Evolutionary conservation across 2,797 vertebrate genomes (phyloP).

Genomic region (Sciaenops ocellatus): DNA sequence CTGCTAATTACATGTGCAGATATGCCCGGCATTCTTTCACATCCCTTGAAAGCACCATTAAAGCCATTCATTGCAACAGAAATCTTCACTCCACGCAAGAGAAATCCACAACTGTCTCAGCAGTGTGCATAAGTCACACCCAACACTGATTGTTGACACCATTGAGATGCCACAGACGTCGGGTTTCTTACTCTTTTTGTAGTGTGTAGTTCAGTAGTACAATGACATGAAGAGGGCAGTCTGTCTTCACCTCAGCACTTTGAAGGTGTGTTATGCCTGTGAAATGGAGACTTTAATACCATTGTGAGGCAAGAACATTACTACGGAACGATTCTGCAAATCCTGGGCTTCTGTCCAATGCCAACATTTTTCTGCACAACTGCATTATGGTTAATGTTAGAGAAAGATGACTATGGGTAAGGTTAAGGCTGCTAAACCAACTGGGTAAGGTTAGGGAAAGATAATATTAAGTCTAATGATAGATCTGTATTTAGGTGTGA

Average conservation of each 20-base stretch:
- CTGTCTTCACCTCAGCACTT: not conserved
- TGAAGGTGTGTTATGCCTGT: not conserved
- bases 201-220: not conserved
- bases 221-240: not conserved
- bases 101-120: not conserved
- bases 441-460: not conserved
- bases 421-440: not conserved
- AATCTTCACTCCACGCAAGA: slow-evolving; percentile 13
- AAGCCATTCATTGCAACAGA: slow-evolving; percentile 6
- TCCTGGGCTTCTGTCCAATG: too few relatives aligned
- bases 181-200: not conserved
- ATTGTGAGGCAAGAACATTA: not conserved
- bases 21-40: not conserved
- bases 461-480: not conserved
- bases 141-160: not conserved
- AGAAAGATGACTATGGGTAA: not conserved
- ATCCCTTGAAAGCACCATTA: slow-evolving; percentile 12
- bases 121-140: not conserved
- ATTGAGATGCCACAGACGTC: too few relatives aligned
- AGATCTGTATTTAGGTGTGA: too few relatives aligned
- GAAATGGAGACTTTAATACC: not conserved
- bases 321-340: not conserved
- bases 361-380: not conserved
- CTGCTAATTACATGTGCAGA: slow-evolving; percentile 40
- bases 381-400: not conserved